Percentiles rank a stretch among this genome's conserved stretches.
phyloP scores from a whole-genome alignment of 2,113 vertebrate species.

The Orthonyx spaldingii region DNA sequence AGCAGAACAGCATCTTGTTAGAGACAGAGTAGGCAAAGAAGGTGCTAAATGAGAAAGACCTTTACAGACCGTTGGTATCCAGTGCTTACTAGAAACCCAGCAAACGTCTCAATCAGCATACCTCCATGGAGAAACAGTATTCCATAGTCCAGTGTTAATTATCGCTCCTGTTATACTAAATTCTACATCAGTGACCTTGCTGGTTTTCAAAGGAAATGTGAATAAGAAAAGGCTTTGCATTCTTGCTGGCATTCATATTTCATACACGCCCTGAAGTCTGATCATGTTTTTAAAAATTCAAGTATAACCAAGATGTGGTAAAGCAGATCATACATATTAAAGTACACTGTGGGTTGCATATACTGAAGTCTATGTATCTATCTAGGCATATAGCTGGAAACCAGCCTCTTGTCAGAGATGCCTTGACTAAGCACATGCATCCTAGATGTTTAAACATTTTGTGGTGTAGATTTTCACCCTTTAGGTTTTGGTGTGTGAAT shows the following conservation, averaged over 20 bases:
- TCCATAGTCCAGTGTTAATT: neutral
- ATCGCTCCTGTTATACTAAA: neutral
- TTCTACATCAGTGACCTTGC: neutral
- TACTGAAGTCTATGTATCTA: neutral
- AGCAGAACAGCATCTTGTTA: neutral
- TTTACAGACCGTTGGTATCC: neutral
- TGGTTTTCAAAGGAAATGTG: neutral
- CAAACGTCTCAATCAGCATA: neutral
- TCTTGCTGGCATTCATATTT: neutral
- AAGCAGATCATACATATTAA: conserved; percentile 18
- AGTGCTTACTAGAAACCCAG: neutral
- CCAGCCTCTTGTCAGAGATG: neutral
- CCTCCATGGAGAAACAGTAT: neutral
- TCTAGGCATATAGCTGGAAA: neutral
- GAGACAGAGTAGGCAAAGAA: neutral
- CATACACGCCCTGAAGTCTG: neutral
- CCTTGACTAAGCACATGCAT: neutral
- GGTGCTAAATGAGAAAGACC: neutral
- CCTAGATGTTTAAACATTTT: neutral
- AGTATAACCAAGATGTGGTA: neutral
- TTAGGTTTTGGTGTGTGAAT: neutral
- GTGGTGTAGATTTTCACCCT: neutral
- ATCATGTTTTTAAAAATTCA: conserved; percentile 16
- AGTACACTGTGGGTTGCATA: neutral
- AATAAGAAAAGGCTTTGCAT: neutral